Evolutionary conservation across 2,888 invertebrate genomes (phyloP).

Genomic region (Mimas tiliae): DNA sequence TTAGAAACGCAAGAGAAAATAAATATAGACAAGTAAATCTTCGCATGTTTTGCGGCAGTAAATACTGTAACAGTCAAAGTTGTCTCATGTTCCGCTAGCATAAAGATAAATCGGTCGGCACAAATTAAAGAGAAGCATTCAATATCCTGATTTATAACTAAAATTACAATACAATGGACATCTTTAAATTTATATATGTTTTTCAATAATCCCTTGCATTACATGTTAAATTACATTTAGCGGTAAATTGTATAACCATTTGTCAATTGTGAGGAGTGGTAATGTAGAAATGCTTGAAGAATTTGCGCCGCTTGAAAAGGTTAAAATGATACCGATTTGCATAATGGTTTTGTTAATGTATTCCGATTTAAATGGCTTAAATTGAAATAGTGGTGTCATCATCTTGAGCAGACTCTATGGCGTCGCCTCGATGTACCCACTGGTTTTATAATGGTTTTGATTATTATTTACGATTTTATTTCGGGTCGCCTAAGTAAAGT

Average conservation of each 20-base stretch:
- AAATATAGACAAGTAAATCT: slow-evolving; percentile 15
- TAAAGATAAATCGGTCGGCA: slow-evolving; percentile 60
- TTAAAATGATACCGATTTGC: slow-evolving; percentile 47
- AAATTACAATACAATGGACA: slow-evolving; percentile 73
- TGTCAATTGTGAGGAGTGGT: slow-evolving; percentile 19
- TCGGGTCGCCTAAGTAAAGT: slow-evolving; percentile 44
- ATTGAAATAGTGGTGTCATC: slow-evolving; percentile 59
- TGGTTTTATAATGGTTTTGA: slow-evolving; percentile 42
- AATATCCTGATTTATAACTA: slow-evolving; percentile 68
- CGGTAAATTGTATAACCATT: slow-evolving; percentile 25
- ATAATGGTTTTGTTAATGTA: slow-evolving; percentile 56
- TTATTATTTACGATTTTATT: slow-evolving; percentile 55
- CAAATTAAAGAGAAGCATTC: slow-evolving; percentile 68
- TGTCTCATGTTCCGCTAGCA: slow-evolving; percentile 51
- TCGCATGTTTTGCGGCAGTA: slow-evolving; percentile 51
- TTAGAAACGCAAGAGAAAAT: slow-evolving; percentile 1
- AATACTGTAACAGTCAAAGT: slow-evolving; percentile 52
- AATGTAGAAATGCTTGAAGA: slow-evolving; percentile 23
- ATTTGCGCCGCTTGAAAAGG: slow-evolving; percentile 40
- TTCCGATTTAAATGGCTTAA: slow-evolving; percentile 52
- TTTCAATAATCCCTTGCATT: slow-evolving; percentile 25
- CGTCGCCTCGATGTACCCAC: slow-evolving; percentile 48
- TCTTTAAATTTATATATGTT: slow-evolving; percentile 58
- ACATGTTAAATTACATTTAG: slow-evolving; percentile 20
- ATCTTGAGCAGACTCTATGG: slow-evolving; percentile 59